Evolutionary conservation across 2,888 invertebrate genomes (phyloP).

Genomic region (Tetropium fuscum): DNA sequence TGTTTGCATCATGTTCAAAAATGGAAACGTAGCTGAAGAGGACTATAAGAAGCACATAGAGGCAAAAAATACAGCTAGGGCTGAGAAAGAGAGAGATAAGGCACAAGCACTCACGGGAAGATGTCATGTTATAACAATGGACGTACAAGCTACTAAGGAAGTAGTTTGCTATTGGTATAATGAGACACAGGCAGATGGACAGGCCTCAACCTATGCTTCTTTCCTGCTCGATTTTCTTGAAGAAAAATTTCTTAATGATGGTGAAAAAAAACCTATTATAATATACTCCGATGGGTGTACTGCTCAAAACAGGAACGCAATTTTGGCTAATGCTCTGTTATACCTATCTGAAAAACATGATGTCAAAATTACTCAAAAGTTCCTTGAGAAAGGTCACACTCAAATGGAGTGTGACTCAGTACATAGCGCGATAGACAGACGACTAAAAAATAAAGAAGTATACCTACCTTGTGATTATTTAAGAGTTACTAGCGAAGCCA

Average conservation of each 20-base stretch:
- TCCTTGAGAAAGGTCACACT: constrained; percentile 53
- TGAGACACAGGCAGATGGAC: constrained; percentile 36
- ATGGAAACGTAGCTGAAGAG: constrained; percentile 13
- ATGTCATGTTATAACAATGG: constrained; percentile 37
- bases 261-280: constrained; percentile 34
- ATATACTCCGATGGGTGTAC: too few relatives aligned
- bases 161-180: constrained; percentile 47
- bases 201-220: constrained; percentile 46
- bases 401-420: constrained; percentile 59
- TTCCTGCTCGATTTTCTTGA: constrained; percentile 39
- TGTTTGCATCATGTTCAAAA: constrained; percentile 6
- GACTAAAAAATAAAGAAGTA: constrained; percentile 50
- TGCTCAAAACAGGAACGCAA: too few relatives aligned
- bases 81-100: constrained; percentile 30
- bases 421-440: constrained; percentile 57
- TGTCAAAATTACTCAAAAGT: constrained; percentile 47
- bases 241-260: constrained; percentile 8
- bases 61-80: constrained; percentile 37
- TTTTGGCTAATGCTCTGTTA: constrained; percentile 46
- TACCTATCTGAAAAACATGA: constrained; percentile 35
- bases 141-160: constrained; percentile 36
- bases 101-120: constrained; percentile 35
- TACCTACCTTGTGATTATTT: constrained; percentile 44
- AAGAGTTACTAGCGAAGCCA: constrained; percentile 43
- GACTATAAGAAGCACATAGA: constrained; percentile 10